phyloP scores from a whole-genome alignment of 37 sponge, comb jelly and placozoan species.

The Beroe forskalii region DNA sequence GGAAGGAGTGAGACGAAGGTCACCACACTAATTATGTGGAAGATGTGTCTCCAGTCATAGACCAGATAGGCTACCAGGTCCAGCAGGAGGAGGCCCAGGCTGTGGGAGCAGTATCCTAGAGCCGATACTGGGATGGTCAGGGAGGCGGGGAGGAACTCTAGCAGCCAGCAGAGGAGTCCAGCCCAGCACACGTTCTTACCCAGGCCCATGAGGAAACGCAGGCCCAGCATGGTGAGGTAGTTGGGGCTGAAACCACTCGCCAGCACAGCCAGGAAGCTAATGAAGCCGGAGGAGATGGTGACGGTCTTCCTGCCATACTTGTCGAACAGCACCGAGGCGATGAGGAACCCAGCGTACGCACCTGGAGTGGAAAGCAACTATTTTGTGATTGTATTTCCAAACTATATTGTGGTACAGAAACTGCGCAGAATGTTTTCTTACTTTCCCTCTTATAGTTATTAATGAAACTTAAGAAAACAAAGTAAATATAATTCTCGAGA shows the following conservation, averaged over 20 bases:
- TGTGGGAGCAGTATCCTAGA: not conserved
- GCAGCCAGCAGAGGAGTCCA: slow-evolving; percentile 6
- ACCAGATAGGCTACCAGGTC: not conserved
- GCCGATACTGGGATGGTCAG: not conserved
- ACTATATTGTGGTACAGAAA: too few species aligned
- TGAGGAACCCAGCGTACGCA: slow-evolving; percentile 5
- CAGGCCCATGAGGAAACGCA: slow-evolving; percentile 1
- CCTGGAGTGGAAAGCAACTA: slow-evolving; percentile 13
- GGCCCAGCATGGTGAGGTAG: not conserved
- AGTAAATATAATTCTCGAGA: too few species aligned
- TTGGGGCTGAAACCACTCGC: not conserved
- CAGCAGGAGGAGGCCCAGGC: not conserved
- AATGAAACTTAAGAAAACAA: too few species aligned
- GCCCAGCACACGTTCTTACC: slow-evolving; percentile 40
- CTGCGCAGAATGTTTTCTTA: too few species aligned
- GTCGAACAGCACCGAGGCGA: not conserved
- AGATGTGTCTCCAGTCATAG: slow-evolving; percentile 26
- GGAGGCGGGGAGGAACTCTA: slow-evolving; percentile 13
- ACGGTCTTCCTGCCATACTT: not conserved
- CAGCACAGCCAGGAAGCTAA: not conserved
- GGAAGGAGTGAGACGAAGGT: not conserved
- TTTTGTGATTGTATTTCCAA: too few species aligned
- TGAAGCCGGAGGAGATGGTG: not conserved
- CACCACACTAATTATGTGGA: not conserved
- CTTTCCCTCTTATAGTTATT: too few species aligned